phyloP scores from a whole-genome alignment of 1,140 invertebrate species.

The Zaprionus ghesquierei region DNA sequence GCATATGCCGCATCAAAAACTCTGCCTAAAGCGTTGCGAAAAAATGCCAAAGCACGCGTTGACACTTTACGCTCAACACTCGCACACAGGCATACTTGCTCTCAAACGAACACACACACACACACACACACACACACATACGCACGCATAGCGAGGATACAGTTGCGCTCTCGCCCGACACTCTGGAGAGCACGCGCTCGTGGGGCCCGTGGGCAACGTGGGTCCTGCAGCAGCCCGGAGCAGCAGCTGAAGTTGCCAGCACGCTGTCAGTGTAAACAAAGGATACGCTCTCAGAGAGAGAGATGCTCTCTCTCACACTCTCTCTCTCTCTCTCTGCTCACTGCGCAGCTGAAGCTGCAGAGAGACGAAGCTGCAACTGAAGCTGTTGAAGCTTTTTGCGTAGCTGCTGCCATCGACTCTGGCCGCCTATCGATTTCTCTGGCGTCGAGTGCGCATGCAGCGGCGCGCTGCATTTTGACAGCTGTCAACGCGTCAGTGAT shows the following conservation, averaged over 20 bases:
- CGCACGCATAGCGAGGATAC: no score
- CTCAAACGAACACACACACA: background rate
- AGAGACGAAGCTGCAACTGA: slow-evolving; percentile 18
- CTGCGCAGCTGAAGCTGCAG: slow-evolving; percentile 55
- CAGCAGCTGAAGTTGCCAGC: slow-evolving; percentile 21
- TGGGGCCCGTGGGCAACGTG: slow-evolving; percentile 61
- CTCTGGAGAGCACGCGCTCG: slow-evolving; percentile 59
- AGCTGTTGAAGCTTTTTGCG: slow-evolving; percentile 17
- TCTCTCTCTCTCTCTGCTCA: slow-evolving; percentile 21
- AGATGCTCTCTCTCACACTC: slow-evolving; percentile 1
- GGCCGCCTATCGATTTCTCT: slow-evolving; percentile 66
- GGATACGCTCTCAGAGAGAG: slow-evolving; percentile 55
- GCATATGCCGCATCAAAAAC: slow-evolving; percentile 19
- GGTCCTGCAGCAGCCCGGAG: slow-evolving; percentile 68
- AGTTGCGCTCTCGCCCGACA: slow-evolving; percentile 53
- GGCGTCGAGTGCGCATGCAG: slow-evolving; percentile 50
- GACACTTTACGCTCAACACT: slow-evolving; percentile 79
- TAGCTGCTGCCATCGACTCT: slow-evolving; percentile 37
- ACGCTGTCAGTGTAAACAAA: slow-evolving; percentile 74
- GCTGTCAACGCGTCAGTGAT: slow-evolving; percentile 71
- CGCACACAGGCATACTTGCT: slow-evolving; percentile 28
- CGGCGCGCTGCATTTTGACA: slow-evolving; percentile 66
- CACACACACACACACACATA: background rate
- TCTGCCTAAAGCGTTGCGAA: slow-evolving; percentile 27
- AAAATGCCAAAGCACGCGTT: slow-evolving; percentile 78